Percentiles rank a stretch among this genome's conserved stretches.
phyloP scores from a whole-genome alignment of 2,888 invertebrate genomes.

The Julus scanicus region DNA sequence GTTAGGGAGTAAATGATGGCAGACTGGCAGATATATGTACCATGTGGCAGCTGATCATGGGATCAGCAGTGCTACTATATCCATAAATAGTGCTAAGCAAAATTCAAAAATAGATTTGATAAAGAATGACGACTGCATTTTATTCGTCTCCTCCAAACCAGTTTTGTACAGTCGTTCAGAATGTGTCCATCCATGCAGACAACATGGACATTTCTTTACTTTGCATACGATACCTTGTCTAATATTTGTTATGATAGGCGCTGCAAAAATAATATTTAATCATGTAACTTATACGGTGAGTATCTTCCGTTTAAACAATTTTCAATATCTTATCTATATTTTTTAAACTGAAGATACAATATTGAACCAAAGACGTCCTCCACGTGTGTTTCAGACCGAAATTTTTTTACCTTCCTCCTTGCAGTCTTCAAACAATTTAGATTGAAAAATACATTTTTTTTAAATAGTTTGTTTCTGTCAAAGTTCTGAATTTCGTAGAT shows the following conservation, averaged over 20 bases:
- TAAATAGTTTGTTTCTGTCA: too few species aligned
- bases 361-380: neutral
- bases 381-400: neutral
- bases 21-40: neutral
- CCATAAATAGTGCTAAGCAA: neutral
- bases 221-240: neutral
- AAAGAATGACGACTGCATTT: neutral
- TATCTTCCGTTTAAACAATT: neutral
- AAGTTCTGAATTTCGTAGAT: too few species aligned
- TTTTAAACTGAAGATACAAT: neutral
- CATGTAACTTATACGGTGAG: neutral
- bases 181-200: too few species aligned
- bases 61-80: neutral
- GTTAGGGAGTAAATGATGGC: neutral
- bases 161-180: too few species aligned
- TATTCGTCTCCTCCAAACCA: too few species aligned
- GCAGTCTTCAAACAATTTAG: too few species aligned
- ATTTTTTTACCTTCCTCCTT: neutral
- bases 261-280: neutral
- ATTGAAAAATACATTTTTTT: neutral
- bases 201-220: neutral
- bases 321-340: neutral
- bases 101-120: neutral
- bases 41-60: conserved; percentile 24
- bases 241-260: neutral